Percentiles rank a stretch among this genome's conserved stretches.
Conservation (phyloP, 2,113 vertebrate species). For the Gobio gobio region DNA sequence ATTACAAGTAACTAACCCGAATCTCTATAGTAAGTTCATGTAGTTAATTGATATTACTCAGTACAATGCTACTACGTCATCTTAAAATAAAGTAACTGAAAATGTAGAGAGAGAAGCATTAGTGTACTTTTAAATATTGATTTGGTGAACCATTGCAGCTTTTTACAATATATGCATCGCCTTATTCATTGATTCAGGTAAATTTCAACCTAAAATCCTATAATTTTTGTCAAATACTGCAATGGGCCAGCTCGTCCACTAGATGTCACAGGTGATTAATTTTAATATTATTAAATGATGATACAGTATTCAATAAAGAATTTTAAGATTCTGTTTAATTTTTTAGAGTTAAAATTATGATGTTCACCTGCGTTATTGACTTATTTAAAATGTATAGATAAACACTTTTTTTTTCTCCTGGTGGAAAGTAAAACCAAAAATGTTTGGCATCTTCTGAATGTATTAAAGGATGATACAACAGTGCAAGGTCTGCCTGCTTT, state of each 20-base stretch:
- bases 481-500: neutral
- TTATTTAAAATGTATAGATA: neutral
- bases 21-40: too few relatives aligned
- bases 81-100: too few relatives aligned
- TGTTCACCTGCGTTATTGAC: neutral
- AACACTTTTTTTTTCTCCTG: neutral
- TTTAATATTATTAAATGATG: neutral
- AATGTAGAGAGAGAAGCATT: neutral
- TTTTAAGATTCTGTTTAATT: neutral
- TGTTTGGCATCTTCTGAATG: neutral
- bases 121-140: neutral
- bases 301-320: neutral
- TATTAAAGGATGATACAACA: conserved; percentile 15
- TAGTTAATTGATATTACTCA: too few relatives aligned
- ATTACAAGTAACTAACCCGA: too few relatives aligned
- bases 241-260: conserved; percentile 19
- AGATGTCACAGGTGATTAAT: conserved; percentile 34
- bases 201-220: neutral
- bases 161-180: neutral
- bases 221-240: neutral
- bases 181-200: neutral
- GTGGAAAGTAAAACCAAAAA: neutral
- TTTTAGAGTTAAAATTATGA: neutral
- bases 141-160: neutral
- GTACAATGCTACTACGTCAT: too few relatives aligned